A percentile compares a stretch with the other conserved stretches of the same genome.
Conservation (phyloP, 2,113 vertebrate genomes). For the Syngnathus scovelli region DNA sequence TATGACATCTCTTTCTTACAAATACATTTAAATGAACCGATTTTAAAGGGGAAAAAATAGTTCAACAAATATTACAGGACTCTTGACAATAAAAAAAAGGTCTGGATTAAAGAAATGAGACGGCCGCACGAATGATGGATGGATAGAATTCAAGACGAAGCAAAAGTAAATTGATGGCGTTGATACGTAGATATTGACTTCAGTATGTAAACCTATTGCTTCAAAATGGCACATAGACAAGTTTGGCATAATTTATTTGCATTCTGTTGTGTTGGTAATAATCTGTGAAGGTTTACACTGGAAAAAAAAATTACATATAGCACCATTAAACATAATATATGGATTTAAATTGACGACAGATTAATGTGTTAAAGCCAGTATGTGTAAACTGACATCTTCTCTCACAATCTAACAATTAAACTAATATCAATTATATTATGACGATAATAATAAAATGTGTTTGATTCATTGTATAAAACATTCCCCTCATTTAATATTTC, state of each 20-base stretch:
- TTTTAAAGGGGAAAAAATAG: no score
- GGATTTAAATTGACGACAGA: conserved; percentile 6
- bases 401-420: background rate
- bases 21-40: no score
- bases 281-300: conserved; percentile 11
- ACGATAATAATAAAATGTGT: background rate
- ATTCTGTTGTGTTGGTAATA: conserved; percentile 4
- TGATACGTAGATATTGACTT: background rate
- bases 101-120: background rate
- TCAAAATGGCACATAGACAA: conserved; percentile 10
- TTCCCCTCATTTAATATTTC: conserved; percentile 18
- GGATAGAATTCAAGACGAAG: no score
- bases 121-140: no score
- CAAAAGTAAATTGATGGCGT: no score
- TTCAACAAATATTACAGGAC: background rate
- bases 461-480: background rate
- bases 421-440: background rate
- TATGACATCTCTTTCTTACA: no score
- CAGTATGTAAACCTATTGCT: background rate
- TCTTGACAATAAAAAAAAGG: background rate
- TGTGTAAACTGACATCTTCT: background rate
- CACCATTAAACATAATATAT: conserved; percentile 5
- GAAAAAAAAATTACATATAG: background rate
- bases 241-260: conserved; percentile 11
- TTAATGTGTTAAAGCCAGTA: background rate